Percentiles rank a stretch among this genome's conserved stretches.
These are phyloP conservation scores for Eristalis arbustorum DNA, from an alignment of 2,888 invertebrate species.

Conservation along the genomic window DNA sequence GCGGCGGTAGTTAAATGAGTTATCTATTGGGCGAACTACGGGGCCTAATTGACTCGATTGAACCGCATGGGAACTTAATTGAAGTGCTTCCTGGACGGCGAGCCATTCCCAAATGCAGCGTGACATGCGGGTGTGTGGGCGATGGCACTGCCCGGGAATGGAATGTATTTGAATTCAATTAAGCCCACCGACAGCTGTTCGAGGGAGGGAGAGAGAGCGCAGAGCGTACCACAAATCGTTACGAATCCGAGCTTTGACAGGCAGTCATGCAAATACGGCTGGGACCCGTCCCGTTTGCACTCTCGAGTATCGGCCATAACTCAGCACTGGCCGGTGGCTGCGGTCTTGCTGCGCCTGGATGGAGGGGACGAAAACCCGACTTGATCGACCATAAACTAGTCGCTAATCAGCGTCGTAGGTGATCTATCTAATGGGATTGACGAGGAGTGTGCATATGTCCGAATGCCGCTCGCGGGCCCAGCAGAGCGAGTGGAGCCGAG, in stretches of 20 bases:
- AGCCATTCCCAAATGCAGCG: conserved; percentile 6
- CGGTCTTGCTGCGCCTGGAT: not conserved
- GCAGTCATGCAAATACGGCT: conserved; percentile 61
- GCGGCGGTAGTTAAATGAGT: conserved; percentile 57
- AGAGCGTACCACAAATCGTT: conserved; percentile 19
- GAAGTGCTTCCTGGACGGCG: conserved; percentile 26
- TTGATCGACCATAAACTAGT: conserved; percentile 36
- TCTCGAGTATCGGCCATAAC: not conserved
- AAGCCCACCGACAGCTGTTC: conserved; percentile 1
- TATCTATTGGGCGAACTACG: conserved; percentile 18
- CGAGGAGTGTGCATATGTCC: not conserved
- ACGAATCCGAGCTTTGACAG: conserved; percentile 40
- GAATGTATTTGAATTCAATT: conserved; percentile 52
- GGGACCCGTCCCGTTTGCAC: conserved; percentile 29
- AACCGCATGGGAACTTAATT: conserved; percentile 61
- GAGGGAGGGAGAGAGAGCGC: not conserved
- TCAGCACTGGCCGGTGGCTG: not conserved
- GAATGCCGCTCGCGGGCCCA: conserved; percentile 39
- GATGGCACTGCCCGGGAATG: not conserved
- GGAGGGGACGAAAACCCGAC: not conserved
- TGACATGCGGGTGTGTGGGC: conserved; percentile 8
- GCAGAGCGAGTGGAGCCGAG: not conserved
- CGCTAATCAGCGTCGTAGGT: conserved; percentile 43
- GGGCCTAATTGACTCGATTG: conserved; percentile 56
- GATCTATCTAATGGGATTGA: conserved; percentile 50